Base-by-base conservation (phyloP, 2,113 vertebrate genomes). In the Strix aluco region DNA sequence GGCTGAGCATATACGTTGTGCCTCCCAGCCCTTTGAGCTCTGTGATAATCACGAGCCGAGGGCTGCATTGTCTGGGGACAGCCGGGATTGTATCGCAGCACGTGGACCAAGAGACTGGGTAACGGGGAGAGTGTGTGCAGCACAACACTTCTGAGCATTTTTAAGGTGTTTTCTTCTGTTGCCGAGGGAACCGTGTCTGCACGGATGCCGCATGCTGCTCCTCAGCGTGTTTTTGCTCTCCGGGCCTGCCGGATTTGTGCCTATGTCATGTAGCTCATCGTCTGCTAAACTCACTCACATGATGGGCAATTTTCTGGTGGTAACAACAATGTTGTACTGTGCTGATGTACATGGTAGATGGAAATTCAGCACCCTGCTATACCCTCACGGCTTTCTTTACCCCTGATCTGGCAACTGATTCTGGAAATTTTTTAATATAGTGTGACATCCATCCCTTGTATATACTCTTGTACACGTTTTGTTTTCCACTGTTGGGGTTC, bases 11-110 rank as follows among this genome's bases (percentile, higher is more conserved):
- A 1, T 5, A 5, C 3, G 0, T 11, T 11, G 47, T 58, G 79
- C 38, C 25, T 32, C 22, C 20, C 38, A 3, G 46, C 52, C 54
- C 49, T 34, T 6, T 12, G 47, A 26, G 16, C 73, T 30, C 58
- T 5, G 23, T 2, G 36, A 13, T 15, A 5, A 16, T 6, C 18
- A 1, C 0, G 2, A 22, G 13, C 81, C 3, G 22, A 14, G 27
- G 27, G 74, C 30, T 44, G 54, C 9, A 0, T 9, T 44, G 42
- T 2, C 14, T 5, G 25, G 14, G 34, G 13, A 34, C 75, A 38
- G 65, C 23, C 51, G 4, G 38, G 27, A 6, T 81, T 20, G 1
- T 3, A 13, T 19, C 0, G 0, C 69, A 51, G 75, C 46, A 22
- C 3, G 11, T 9, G 44, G 23, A 20, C 11, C 5, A 2, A 16